A percentile compares a stretch with the other conserved stretches of the same genome.
Conservation (phyloP, 2,888 invertebrate species). For the Eupelmus urozonus region DNA sequence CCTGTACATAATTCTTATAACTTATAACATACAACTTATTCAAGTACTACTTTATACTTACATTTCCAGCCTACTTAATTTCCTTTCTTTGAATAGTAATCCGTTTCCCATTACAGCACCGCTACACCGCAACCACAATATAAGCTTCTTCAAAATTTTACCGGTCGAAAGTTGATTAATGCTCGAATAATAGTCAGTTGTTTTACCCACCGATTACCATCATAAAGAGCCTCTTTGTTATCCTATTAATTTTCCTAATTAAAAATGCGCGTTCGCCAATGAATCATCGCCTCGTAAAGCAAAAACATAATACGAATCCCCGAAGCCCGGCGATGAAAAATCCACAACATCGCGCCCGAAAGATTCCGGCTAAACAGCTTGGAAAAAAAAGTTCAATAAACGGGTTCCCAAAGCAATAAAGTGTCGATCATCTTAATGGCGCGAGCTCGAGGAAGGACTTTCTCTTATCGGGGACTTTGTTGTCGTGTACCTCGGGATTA, state of each 20-base stretch:
- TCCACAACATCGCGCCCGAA: too few species aligned
- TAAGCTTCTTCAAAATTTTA: slow-evolving; percentile 20
- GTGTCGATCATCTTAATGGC: slow-evolving; percentile 31
- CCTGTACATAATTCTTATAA: too few species aligned
- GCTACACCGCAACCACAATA: neutral
- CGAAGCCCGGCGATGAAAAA: too few species aligned
- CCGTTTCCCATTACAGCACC: neutral
- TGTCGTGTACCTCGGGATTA: slow-evolving; percentile 23
- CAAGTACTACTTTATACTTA: too few species aligned
- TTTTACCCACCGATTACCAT: neutral
- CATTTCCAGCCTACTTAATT: too few species aligned
- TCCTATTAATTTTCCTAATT: slow-evolving; percentile 9
- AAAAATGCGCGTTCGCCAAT: neutral
- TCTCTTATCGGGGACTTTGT: slow-evolving; percentile 44
- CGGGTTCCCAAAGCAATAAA: slow-evolving; percentile 22
- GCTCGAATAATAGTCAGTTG: slow-evolving; percentile 9
- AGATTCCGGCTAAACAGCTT: too few species aligned
- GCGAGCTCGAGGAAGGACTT: slow-evolving; percentile 32
- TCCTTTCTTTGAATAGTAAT: neutral
- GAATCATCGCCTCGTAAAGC: neutral
- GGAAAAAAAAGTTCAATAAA: slow-evolving; percentile 30
- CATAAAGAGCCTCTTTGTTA: neutral
- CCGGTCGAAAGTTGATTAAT: slow-evolving; percentile 31
- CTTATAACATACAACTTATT: too few species aligned
- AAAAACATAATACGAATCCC: too few species aligned